phyloP scores from a whole-genome alignment of 2,888 invertebrate genomes.

The Epistrophella euchroma region DNA sequence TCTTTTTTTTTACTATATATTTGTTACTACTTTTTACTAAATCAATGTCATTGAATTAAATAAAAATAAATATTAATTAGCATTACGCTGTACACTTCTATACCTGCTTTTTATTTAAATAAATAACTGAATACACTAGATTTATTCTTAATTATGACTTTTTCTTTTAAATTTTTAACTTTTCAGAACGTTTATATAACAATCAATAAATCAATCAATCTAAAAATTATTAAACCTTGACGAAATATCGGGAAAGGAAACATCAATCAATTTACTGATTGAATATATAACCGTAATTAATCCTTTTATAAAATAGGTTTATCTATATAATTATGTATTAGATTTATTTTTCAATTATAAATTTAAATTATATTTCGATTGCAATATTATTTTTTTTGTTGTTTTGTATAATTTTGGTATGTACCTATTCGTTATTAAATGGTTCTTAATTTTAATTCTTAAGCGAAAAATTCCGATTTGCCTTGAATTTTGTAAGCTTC shows the following conservation, averaged over 20 bases:
- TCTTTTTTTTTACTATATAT: constrained; percentile 50
- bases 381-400: constrained; percentile 65
- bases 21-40: constrained; percentile 40
- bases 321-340: neutral
- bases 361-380: constrained; percentile 77
- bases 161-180: neutral
- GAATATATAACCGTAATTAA: neutral
- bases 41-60: constrained; percentile 51
- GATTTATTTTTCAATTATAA: constrained; percentile 35
- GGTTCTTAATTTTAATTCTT: constrained; percentile 81
- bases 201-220: neutral
- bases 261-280: neutral
- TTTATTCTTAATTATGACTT: neutral
- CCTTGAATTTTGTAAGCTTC: constrained; percentile 94
- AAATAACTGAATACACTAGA: constrained; percentile 58
- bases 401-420: constrained; percentile 67
- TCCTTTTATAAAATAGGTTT: neutral
- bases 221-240: neutral
- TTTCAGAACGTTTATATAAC: neutral
- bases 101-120: constrained; percentile 57
- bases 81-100: constrained; percentile 50
- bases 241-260: neutral
- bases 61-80: constrained; percentile 41
- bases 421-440: constrained; percentile 62
- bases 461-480: constrained; percentile 96